A percentile compares a stretch with the other conserved stretches of the same genome.
Conservation (phyloP, 2,113 vertebrate species). For the Bubalus kerabau region DNA sequence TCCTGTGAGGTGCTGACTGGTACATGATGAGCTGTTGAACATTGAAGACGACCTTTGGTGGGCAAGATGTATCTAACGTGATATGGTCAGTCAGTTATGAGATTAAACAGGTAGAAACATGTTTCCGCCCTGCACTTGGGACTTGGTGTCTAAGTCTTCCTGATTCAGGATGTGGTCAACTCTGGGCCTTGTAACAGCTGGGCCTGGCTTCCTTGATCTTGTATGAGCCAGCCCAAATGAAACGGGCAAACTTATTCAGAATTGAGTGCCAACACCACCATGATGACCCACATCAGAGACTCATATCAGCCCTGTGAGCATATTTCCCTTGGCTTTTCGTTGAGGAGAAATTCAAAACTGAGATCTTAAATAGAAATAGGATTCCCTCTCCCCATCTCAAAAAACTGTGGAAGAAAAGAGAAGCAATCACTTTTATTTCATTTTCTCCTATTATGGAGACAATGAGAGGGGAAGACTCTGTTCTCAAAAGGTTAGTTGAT, state of each 20-base stretch:
- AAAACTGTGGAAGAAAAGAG: not conserved
- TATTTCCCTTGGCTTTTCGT: not conserved
- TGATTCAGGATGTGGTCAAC: not conserved
- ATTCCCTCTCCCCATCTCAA: not conserved
- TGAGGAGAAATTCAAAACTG: not conserved
- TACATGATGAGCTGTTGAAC: not conserved
- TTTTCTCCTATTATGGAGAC: not conserved
- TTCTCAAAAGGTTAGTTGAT: not conserved
- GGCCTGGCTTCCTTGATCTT: not conserved
- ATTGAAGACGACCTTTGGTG: not conserved
- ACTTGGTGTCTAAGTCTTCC: not conserved
- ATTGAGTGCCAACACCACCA: rapidly evolving
- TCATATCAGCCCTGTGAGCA: not conserved
- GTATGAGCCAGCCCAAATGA: not conserved
- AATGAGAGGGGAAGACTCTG: not conserved
- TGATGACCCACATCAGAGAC: not conserved
- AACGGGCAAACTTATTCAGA: not conserved
- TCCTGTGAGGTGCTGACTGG: not conserved
- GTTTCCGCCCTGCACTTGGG: not conserved
- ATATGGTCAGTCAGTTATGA: not conserved
- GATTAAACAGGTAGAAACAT: not conserved
- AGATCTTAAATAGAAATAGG: not conserved
- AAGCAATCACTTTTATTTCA: not conserved
- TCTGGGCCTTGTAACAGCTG: not conserved
- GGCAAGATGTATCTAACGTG: not conserved